Conservation (phyloP, 2,888 invertebrate genomes). For the Melieria omissa region DNA sequence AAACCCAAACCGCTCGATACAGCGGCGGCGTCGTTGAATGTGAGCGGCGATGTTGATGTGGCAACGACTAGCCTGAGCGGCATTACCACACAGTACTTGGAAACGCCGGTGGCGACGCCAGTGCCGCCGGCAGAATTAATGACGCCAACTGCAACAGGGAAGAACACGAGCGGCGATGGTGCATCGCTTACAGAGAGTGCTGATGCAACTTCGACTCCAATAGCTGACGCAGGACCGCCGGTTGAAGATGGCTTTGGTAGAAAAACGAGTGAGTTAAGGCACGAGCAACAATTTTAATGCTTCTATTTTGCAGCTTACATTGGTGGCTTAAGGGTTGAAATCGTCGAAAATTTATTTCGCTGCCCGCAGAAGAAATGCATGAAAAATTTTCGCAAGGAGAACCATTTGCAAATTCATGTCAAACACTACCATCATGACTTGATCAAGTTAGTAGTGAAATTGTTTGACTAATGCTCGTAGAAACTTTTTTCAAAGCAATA, state of each 20-base stretch:
- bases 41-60: constrained; percentile 1
- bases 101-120: constrained; percentile 57
- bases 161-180: constrained; percentile 33
- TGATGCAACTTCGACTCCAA: constrained; percentile 18
- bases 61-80: constrained; percentile 32
- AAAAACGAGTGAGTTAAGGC: constrained; percentile 8
- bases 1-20: constrained; percentile 48
- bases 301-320: constrained; percentile 66
- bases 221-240: constrained; percentile 28
- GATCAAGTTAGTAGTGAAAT: constrained; percentile 68
- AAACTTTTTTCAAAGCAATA: background rate
- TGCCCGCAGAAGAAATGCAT: constrained; percentile 87
- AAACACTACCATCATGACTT: constrained; percentile 93
- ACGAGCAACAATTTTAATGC: background rate
- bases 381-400: constrained; percentile 92
- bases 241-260: constrained; percentile 62
- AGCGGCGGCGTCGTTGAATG: constrained; percentile 50
- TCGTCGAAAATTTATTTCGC: constrained; percentile 75
- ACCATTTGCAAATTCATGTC: constrained; percentile 90
- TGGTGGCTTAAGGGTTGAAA: constrained; percentile 73
- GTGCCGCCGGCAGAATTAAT: constrained; percentile 61
- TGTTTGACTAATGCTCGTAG: background rate
- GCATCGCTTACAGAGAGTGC: constrained; percentile 29
- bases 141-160: constrained; percentile 51
- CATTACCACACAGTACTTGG: constrained; percentile 52